phyloP scores from a whole-genome alignment of 1,140 invertebrate species.

The Drosophila teissieri region DNA sequence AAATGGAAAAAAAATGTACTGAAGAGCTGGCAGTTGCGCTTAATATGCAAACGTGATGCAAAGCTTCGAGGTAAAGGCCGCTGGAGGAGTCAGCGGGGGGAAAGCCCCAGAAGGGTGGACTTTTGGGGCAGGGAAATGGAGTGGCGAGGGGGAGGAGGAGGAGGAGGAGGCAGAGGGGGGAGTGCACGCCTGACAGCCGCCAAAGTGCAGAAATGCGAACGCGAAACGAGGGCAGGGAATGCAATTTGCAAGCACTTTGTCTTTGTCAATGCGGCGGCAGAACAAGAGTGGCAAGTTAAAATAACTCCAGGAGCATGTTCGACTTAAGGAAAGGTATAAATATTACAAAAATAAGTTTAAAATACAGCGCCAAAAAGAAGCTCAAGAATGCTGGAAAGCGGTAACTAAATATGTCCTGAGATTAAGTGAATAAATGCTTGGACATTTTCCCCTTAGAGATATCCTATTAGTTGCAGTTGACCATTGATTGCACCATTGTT shows the following conservation, averaged over 20 bases:
- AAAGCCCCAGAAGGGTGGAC: slow-evolving; percentile 17
- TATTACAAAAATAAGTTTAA: not conserved
- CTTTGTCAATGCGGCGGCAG: slow-evolving; percentile 28
- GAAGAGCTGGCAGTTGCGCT: slow-evolving; percentile 34
- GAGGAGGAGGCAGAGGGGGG: not conserved
- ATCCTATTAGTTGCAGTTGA: not conserved
- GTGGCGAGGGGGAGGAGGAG: not conserved
- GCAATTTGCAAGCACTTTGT: slow-evolving; percentile 55
- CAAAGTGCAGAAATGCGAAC: slow-evolving; percentile 73
- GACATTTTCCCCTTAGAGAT: too few species aligned
- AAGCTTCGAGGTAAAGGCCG: slow-evolving; percentile 18
- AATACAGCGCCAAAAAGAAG: too few species aligned
- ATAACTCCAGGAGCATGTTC: slow-evolving; percentile 5
- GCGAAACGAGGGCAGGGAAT: slow-evolving; percentile 55
- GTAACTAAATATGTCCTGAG: too few species aligned
- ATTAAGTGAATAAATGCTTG: too few species aligned
- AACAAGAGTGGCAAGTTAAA: slow-evolving; percentile 3
- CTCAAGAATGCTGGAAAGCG: too few species aligned
- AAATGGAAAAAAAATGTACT: not conserved
- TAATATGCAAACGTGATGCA: slow-evolving; percentile 78
- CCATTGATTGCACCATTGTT: not conserved
- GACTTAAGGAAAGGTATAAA: slow-evolving; percentile 1
- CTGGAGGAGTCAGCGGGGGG: not conserved
- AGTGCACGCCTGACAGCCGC: slow-evolving; percentile 42
- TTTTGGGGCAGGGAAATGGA: slow-evolving; percentile 8